Conservation (phyloP, 2,113 vertebrate species). For the Salvelinus namaycush region DNA sequence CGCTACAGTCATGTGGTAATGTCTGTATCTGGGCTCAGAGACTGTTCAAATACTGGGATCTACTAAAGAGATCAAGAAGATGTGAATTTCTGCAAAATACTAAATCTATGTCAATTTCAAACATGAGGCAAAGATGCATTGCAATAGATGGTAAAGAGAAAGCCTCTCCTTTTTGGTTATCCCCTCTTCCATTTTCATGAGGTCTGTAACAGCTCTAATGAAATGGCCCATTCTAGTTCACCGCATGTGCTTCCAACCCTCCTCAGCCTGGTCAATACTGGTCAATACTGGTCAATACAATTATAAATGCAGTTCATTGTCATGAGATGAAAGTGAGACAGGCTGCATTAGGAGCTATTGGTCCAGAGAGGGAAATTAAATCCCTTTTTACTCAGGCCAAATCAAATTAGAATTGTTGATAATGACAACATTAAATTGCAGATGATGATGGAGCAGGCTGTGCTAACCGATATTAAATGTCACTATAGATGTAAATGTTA, state of each 20-base stretch:
- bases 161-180: slow-evolving; percentile 8
- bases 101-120: not conserved
- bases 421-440: slow-evolving; percentile 55
- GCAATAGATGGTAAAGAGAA: not conserved
- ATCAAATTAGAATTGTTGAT: slow-evolving; percentile 66
- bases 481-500: not conserved
- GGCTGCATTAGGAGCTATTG: slow-evolving; percentile 64
- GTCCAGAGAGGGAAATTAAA: slow-evolving; percentile 62
- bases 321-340: slow-evolving; percentile 52
- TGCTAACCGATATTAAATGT: slow-evolving; percentile 1
- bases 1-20: too few species aligned
- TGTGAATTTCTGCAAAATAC: not conserved
- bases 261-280: slow-evolving; percentile 50
- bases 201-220: slow-evolving; percentile 33
- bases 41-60: not conserved
- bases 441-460: slow-evolving; percentile 46
- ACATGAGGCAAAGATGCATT: not conserved
- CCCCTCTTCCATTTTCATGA: slow-evolving; percentile 31
- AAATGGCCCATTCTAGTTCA: slow-evolving; percentile 41
- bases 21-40: too few species aligned
- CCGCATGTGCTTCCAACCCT: slow-evolving; percentile 48
- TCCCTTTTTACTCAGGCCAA: slow-evolving; percentile 54
- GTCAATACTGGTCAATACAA: slow-evolving; percentile 64
- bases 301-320: slow-evolving; percentile 57
- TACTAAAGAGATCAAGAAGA: not conserved